These are phyloP conservation scores for Xenentodon cancila DNA, from an alignment of 2,797 vertebrate species.

Conservation along the genomic window DNA sequence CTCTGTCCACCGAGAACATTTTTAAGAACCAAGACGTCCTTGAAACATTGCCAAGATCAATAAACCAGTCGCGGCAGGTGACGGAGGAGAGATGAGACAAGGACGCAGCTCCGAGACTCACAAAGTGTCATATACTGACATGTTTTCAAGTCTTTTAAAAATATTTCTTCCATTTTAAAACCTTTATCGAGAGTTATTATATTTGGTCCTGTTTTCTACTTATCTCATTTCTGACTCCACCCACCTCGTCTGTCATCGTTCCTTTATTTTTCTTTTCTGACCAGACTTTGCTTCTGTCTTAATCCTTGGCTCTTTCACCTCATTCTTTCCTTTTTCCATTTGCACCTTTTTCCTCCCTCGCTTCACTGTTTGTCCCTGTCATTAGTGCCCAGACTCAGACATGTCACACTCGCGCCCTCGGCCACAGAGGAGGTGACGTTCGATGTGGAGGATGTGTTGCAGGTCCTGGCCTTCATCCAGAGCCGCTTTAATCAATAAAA, in stretches of 20 bases:
- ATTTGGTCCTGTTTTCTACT: no score
- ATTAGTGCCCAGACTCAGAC: constrained; percentile 42
- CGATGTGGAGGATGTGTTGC: background rate
- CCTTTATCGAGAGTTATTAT: no score
- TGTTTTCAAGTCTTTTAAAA: no score
- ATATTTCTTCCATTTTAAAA: no score
- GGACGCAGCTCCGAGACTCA: no score
- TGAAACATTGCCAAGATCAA: no score
- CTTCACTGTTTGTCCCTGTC: constrained; percentile 15
- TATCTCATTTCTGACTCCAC: no score
- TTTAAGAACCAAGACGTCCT: no score
- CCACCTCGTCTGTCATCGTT: background rate
- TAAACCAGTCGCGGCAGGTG: no score
- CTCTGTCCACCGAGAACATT: no score
- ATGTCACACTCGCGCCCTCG: constrained; percentile 47
- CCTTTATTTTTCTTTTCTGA: background rate
- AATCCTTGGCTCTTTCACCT: background rate
- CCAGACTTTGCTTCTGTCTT: background rate
- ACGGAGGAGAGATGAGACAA: no score
- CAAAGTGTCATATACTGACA: no score
- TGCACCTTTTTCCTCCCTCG: constrained; percentile 2
- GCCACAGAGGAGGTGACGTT: constrained; percentile 20
- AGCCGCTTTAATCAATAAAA: background rate
- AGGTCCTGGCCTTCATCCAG: background rate
- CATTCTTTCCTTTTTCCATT: constrained; percentile 5